phyloP scores from a whole-genome alignment of 2,888 invertebrate species.

The Machimus atricapillus region DNA sequence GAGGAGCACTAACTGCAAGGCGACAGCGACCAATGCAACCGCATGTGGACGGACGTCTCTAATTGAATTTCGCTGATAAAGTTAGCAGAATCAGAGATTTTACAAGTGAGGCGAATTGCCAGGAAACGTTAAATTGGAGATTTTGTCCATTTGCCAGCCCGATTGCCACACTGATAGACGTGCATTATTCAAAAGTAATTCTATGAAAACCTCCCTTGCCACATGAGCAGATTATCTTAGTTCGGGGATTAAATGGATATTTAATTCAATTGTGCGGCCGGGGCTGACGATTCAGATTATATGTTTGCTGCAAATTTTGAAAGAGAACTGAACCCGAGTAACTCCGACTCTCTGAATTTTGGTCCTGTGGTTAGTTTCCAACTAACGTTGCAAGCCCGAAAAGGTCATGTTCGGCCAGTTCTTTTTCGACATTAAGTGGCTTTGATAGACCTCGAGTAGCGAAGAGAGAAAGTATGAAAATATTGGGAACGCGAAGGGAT shows the following conservation, averaged over 20 bases:
- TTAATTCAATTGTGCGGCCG: conserved; percentile 19
- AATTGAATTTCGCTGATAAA: conserved; percentile 36
- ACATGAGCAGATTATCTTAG: conserved; percentile 23
- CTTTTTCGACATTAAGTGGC: not conserved
- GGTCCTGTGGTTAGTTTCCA: not conserved
- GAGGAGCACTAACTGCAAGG: not conserved
- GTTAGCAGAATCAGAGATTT: conserved; percentile 24
- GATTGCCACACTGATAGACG: conserved; percentile 29
- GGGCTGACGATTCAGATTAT: not conserved
- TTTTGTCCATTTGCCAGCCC: conserved; percentile 9
- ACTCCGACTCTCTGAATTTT: not conserved
- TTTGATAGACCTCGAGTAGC: not conserved
- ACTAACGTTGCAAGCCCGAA: not conserved
- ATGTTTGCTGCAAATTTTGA: not conserved
- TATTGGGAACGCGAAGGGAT: not conserved
- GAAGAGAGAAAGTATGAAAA: not conserved
- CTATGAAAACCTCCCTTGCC: not conserved
- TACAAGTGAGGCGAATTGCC: not conserved
- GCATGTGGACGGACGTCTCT: conserved; percentile 19
- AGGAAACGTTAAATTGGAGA: conserved; percentile 37
- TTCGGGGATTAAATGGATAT: conserved; percentile 19
- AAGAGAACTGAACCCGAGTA: not conserved
- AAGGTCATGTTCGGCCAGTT: not conserved
- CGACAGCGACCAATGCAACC: conserved; percentile 3
- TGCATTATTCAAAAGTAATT: conserved; percentile 34